phyloP scores from a whole-genome alignment of 2,888 invertebrate species.

The Cheilosia pagana region DNA sequence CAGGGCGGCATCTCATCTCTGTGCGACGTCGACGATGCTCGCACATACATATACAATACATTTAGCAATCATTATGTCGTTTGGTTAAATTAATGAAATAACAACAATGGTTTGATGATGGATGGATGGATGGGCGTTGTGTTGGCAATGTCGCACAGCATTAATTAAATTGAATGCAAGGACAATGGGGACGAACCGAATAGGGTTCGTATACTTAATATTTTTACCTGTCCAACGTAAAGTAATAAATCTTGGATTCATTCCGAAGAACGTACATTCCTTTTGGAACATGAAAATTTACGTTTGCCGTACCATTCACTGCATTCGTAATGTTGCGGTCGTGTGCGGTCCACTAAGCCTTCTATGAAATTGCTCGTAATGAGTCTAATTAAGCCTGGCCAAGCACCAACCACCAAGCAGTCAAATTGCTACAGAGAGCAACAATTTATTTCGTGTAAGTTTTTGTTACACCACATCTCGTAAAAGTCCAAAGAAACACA shows the following conservation, averaged over 20 bases:
- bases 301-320: not conserved
- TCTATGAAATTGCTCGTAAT: conserved; percentile 39
- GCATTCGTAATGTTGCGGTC: not conserved
- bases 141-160: conserved; percentile 14
- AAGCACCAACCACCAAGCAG: conserved; percentile 35
- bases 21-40: conserved; percentile 1
- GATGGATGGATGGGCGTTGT: conserved; percentile 29
- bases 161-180: conserved; percentile 56
- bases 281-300: not conserved
- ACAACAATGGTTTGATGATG: conserved; percentile 57
- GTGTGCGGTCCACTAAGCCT: conserved; percentile 18
- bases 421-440: conserved; percentile 28
- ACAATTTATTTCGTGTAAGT: conserved; percentile 51
- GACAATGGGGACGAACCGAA: conserved; percentile 18
- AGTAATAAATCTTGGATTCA: conserved; percentile 37
- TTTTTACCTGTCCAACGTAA: conserved; percentile 41
- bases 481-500: conserved; percentile 35
- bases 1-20: conserved; percentile 29
- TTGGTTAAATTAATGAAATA: conserved; percentile 64
- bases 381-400: conserved; percentile 41
- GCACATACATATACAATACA: conserved; percentile 28
- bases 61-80: conserved; percentile 61
- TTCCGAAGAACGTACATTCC: not conserved
- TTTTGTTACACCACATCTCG: conserved; percentile 55
- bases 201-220: conserved; percentile 11